Evolutionary conservation across 2,888 invertebrate genomes (phyloP), one percentile per base, ranked within the genome.

Genomic region (Argyra leucocephala): DNA sequence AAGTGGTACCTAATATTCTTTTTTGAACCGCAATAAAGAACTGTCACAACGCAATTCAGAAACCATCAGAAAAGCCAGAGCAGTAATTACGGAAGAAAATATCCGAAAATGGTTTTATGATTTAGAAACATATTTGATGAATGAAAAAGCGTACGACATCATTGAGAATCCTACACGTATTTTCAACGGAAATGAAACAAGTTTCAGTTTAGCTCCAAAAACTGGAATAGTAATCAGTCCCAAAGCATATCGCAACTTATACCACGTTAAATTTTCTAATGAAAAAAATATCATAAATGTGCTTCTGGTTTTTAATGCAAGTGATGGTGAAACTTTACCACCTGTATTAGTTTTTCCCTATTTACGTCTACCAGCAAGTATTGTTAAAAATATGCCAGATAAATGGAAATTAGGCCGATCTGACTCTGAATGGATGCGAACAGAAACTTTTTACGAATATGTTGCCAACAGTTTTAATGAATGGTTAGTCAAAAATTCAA

Each of bases 261-360:
- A 60, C 26, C 24, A 61, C 12, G 23, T 66, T 2, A 61, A 57
- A 61, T 61, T 31, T 36, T 3, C 23, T 15, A 63, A 63, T 24
- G 66, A 63, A 64, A 64, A 66, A 22, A 60, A 64, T 18, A 66
- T 26, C 18, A 26, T 64, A 12, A 64, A 60, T 3, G 64, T 65
- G 6, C 37, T 67, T 18, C 21, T 66, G 0, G 21, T 58, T 22
- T 65, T 67, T 22, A 65, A 37, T 57, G 65, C 64, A 3, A 59
- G 37, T 62, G n/a, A n/a, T n/a, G 65, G 37, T 22, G 57, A 65
- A 64, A 62, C 22, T 18, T 5, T 65, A 15, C 57, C 59, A 15
- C 61, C 64, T 18, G 1, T 61, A 9, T 59, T 62, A 21, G 59
- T 66, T 5, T 62, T 62, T 62, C 61, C 64, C 22, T 61, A 26